Percentiles rank a stretch among this genome's conserved stretches.
These are phyloP conservation scores for Misgurnus anguillicaudatus DNA, from an alignment of 2,113 vertebrate genomes.

Conservation along the genomic window DNA sequence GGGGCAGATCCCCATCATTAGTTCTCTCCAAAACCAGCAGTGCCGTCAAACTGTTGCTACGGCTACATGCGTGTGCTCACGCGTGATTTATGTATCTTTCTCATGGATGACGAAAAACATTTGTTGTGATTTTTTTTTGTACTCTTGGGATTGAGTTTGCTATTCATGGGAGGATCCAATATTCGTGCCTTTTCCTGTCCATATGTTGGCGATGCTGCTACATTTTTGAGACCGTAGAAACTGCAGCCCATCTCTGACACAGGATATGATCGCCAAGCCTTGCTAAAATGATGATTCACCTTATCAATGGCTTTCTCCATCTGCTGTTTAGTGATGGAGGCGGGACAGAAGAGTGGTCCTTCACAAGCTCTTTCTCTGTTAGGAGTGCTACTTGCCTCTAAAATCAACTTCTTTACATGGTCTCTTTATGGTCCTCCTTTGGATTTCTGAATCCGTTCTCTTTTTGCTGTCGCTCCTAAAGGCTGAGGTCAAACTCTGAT, in stretches of 20 bases:
- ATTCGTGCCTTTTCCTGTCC: slow-evolving; percentile 65
- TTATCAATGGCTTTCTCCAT: slow-evolving; percentile 22
- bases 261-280: slow-evolving; percentile 13
- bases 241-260: slow-evolving; percentile 20
- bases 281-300: neutral
- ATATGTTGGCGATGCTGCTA: slow-evolving; percentile 77
- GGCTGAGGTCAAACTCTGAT: neutral
- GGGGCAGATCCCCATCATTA: slow-evolving; percentile 50
- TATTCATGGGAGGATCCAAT: slow-evolving; percentile 33
- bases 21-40: slow-evolving; percentile 18
- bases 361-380: neutral
- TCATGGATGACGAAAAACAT: neutral
- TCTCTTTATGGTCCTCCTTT: neutral
- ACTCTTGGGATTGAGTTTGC: slow-evolving; percentile 47
- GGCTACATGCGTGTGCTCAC: slow-evolving; percentile 27
- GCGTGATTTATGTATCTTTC: neutral
- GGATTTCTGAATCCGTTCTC: neutral
- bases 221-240: neutral
- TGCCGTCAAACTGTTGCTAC: slow-evolving; percentile 32
- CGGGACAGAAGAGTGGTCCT: neutral
- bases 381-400: neutral
- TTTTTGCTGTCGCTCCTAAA: neutral
- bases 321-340: neutral
- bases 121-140: slow-evolving; percentile 51
- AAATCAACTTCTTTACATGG: neutral